Base-by-base conservation (phyloP, 2,113 vertebrate genomes). In the Catharus minimus region DNA sequence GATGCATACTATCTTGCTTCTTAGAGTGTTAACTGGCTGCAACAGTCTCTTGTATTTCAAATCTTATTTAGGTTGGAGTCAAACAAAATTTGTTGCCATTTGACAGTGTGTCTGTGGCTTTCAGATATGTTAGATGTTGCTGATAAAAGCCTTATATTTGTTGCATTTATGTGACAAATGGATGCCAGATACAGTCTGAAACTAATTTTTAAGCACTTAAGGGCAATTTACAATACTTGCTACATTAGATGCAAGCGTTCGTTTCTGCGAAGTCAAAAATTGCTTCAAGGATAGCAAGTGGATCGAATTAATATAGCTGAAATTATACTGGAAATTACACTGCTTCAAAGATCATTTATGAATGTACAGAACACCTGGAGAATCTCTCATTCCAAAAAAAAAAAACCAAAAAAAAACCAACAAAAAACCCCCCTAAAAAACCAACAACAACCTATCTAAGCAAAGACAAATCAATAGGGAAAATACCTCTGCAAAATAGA, bases 171-270 rank as follows among this genome's bases (percentile, higher is more conserved):
- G 76, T 92, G 74, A 92, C 78, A 92, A 86, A 91, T 82, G 84
- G 46, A 86, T 90, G 68, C 86, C 73, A 82, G 85, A 77, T 91
- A 71, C 33, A 87, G 82, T 87, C 82, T 84, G 81, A 90, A 96
- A 78, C 53, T 78, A 97, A 94, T 95, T 94, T 96, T 87, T 93
- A 93, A 94, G 89, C 82, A 94, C 90, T 96, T 95, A 95, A 89
- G 71, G 81, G 76, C 86, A 77, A 91, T 96, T 93, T 93, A 88
- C 58, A 90, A 67, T 86, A 83, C 78, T 94, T 93, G 77, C 80
- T 94, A 83, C 82, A 90, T 94, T 92, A 93, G 73, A 92, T 82
- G 80, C 66, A 74, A 94, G 82, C 0, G 13, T 71, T 90, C 64
- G 53, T 78, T 85, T 49, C 90, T 52, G 41, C 44, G 47, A 93